These are phyloP conservation scores for Apus apus DNA, from an alignment of 2,113 vertebrate genomes.

Conservation along the genomic window DNA sequence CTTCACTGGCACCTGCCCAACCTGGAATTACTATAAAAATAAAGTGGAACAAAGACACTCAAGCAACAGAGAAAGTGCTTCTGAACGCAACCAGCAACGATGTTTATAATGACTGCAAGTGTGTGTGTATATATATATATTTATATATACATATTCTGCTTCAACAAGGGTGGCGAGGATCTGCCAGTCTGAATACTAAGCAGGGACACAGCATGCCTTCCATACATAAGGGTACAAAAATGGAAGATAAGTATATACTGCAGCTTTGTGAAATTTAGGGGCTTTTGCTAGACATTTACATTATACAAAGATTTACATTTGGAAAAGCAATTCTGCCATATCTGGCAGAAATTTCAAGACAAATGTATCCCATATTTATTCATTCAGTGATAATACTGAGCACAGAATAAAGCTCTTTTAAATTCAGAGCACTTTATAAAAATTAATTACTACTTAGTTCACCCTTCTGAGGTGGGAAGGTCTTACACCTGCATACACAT, in stretches of 20 bases:
- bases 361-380: conserved; percentile 48
- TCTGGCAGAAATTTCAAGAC: conserved; percentile 32
- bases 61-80: background rate
- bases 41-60: background rate
- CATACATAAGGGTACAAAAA: background rate
- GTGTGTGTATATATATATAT: too few species aligned
- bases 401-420: conserved; percentile 21
- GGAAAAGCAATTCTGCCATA: conserved; percentile 21
- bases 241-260: background rate
- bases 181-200: conserved; percentile 19
- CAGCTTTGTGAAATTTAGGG: background rate
- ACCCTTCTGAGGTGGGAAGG: conserved; percentile 19
- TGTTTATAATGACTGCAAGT: background rate
- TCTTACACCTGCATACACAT: conserved; percentile 20
- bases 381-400: background rate
- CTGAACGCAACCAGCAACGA: background rate
- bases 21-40: background rate
- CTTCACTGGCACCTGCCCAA: background rate
- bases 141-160: background rate
- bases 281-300: conserved; percentile 15
- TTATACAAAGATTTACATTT: conserved; percentile 43
- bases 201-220: background rate
- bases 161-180: background rate
- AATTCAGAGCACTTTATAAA: conserved; percentile 43
- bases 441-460: conserved; percentile 53